These are phyloP conservation scores for Chelidonichthys spinosus DNA, from an alignment of 2,797 vertebrate species.

Conservation along the genomic window DNA sequence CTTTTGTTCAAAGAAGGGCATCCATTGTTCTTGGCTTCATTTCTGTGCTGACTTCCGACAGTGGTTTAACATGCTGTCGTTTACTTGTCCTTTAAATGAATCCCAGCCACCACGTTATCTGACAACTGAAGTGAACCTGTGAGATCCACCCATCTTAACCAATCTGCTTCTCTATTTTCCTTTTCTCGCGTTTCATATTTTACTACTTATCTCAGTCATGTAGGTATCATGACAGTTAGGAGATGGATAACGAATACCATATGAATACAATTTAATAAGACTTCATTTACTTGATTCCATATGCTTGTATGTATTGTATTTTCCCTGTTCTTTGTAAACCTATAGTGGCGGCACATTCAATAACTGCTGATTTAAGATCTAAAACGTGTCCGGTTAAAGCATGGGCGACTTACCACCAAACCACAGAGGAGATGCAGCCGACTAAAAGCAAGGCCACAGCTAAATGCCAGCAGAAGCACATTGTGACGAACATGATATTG, in stretches of 20 bases:
- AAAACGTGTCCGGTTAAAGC: background rate
- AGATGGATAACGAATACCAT: background rate
- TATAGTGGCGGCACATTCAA: background rate
- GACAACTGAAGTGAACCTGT: background rate
- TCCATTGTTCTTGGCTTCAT: background rate
- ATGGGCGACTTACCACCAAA: slow-evolving; percentile 86
- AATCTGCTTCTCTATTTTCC: no score
- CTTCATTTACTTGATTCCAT: background rate
- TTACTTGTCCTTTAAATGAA: background rate
- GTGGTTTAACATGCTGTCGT: slow-evolving; percentile 5
- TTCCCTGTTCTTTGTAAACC: background rate
- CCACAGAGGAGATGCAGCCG: slow-evolving; percentile 65
- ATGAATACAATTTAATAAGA: background rate
- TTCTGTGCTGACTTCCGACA: slow-evolving; percentile 1
- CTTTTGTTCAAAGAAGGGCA: background rate
- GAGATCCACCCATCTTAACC: background rate
- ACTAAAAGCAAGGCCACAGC: slow-evolving; percentile 78
- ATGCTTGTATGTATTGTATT: background rate
- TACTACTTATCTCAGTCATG: background rate
- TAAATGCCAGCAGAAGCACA: slow-evolving; percentile 97
- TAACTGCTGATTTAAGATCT: background rate
- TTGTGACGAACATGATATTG: slow-evolving; percentile 91
- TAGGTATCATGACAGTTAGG: background rate
- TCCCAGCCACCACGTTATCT: background rate
- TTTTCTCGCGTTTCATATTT: background rate